Base-by-base conservation (phyloP, 2,888 invertebrate genomes). In the Rhagophthalmus giganteus region DNA sequence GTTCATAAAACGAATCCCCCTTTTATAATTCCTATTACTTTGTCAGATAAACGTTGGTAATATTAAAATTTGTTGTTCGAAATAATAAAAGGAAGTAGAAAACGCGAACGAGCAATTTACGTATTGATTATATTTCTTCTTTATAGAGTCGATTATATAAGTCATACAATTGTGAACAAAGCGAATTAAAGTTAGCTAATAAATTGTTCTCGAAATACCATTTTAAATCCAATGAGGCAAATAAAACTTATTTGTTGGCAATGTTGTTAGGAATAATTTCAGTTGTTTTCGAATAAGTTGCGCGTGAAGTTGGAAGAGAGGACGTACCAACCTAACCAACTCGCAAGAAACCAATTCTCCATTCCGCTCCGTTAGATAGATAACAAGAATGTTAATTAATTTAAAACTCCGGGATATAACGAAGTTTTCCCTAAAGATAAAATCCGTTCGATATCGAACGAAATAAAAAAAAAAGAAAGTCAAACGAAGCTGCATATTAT, bases 331-430 rank as follows among this genome's bases (percentile, higher is more conserved):
- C 56, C 55, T 35, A 44, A 49, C 41, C 49, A 46, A 45, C 51
- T 45, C 41, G 53, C 62, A 64, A 63, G 63, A 64, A 64, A 66
- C 67, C 66, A 65, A 68, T 67, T 67, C 61, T 58, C 60, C 62
- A 56, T 70, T 70, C 64, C 67, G 61, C 63, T 56, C 61, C 66
- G 67, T 62, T 64, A 63, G 64, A 65, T 64, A 68, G 68, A 70
- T 71, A 69, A 69, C 65, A 69, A 70, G 69, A 71, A 72, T 70
- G 70, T 71, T 72, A 70, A 70, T 71, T 71, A 72, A 72, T 70
- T 71, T 66, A 61, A 67, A 71, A 72, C 65, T 70, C 63, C 58
- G 52, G 58, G 63, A 60, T 65, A 64, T 60, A 64, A 61, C 64
- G 62, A 68, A 68, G 63, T 69, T 68, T 65, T 58, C 49, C 33